Percentiles rank a stretch among this genome's conserved stretches.
phyloP scores from a whole-genome alignment of 2,888 invertebrate genomes.

The Archaeoteleia sp. region DNA sequence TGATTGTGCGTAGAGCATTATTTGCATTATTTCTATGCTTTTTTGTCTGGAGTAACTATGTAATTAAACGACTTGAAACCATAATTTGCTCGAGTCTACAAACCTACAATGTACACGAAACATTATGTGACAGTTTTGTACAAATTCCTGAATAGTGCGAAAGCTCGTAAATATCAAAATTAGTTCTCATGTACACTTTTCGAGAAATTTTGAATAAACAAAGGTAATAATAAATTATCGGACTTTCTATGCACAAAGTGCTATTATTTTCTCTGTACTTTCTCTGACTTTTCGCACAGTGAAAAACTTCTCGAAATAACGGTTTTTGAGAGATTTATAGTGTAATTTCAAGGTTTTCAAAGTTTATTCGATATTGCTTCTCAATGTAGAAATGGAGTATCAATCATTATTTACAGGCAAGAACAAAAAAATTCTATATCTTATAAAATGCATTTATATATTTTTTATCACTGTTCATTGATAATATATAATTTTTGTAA shows the following conservation, averaged over 20 bases:
- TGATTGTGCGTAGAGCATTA: conserved; percentile 14
- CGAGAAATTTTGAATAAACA: conserved; percentile 12
- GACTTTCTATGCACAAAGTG: conserved; percentile 21
- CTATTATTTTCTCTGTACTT: conserved; percentile 23
- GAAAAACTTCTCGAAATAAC: too few species aligned
- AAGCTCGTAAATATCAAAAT: conserved; percentile 17
- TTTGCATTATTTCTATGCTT: conserved; percentile 27
- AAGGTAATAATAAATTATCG: conserved; percentile 15
- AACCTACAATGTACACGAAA: not conserved
- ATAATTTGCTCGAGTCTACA: not conserved
- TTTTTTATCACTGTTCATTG: not conserved
- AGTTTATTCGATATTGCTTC: conserved; percentile 8
- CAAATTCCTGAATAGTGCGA: conserved; percentile 9
- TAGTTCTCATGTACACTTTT: not conserved
- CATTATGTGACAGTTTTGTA: conserved; percentile 17
- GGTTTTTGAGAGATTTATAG: conserved; percentile 2
- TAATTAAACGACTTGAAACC: conserved; percentile 17
- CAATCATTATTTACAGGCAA: not conserved
- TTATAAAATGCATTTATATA: not conserved
- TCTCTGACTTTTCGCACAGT: not conserved
- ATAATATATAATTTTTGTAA: too few species aligned
- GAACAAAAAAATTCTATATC: not conserved
- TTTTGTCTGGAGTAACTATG: conserved; percentile 3
- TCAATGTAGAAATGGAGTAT: not conserved
- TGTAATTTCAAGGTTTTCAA: conserved; percentile 1